Conservation (phyloP, 2,888 invertebrate genomes). For the Leucophenga montana region DNA sequence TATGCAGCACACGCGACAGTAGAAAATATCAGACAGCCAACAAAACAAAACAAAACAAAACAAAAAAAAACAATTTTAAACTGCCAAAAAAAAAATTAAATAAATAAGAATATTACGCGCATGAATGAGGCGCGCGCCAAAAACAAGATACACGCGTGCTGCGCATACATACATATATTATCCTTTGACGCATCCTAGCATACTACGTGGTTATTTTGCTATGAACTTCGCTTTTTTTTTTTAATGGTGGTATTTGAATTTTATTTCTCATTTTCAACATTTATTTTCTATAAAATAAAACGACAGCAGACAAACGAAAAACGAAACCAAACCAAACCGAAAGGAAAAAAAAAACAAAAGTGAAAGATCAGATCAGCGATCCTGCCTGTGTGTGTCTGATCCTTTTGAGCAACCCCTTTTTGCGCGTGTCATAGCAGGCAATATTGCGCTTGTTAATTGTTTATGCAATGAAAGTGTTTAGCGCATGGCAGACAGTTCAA, state of each 20-base stretch:
- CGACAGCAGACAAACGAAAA: conserved; percentile 42
- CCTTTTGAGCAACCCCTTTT: not conserved
- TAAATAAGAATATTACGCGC: not conserved
- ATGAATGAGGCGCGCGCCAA: conserved; percentile 37
- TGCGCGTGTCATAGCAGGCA: too few relatives aligned
- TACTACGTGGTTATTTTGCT: not conserved
- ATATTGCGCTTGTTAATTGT: not conserved
- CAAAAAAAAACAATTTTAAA: not conserved
- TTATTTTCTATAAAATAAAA: not conserved
- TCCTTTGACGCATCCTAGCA: not conserved
- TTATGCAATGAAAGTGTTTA: conserved; percentile 23
- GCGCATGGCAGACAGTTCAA: conserved; percentile 17
- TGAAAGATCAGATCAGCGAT: conserved; percentile 19
- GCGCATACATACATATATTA: not conserved
- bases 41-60: not conserved
- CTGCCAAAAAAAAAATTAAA: not conserved
- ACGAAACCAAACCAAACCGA: conserved; percentile 36
- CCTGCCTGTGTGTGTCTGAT: conserved; percentile 29
- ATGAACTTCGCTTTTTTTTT: not conserved
- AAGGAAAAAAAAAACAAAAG: conserved; percentile 4
- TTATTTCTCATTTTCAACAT: not conserved
- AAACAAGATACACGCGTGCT: conserved; percentile 1
- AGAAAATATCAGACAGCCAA: not conserved
- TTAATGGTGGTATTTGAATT: too few relatives aligned
- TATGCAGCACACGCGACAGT: conserved; percentile 18